phyloP scores from a whole-genome alignment of 2,888 invertebrate genomes.

The Drosophila setosimentum region DNA sequence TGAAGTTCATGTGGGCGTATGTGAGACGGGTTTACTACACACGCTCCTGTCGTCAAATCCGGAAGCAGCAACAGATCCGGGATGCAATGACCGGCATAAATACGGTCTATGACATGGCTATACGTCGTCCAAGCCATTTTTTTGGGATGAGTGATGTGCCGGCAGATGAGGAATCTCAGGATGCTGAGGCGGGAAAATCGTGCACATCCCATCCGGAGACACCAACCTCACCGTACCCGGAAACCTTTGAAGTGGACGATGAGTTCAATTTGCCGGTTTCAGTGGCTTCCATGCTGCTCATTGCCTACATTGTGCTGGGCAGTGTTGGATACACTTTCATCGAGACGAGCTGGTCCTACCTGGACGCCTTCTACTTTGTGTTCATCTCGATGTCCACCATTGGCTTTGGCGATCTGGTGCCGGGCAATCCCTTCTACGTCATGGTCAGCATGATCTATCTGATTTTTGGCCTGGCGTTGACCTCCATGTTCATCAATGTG shows the following conservation, averaged over 20 bases:
- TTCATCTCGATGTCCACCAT: slow-evolving; percentile 99
- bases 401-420: slow-evolving; percentile 97
- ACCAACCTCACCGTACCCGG: slow-evolving; percentile 91
- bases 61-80: slow-evolving; percentile 91
- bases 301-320: slow-evolving; percentile 95
- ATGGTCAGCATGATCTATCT: slow-evolving; percentile 96
- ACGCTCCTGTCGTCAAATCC: slow-evolving; percentile 91
- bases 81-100: slow-evolving; percentile 94
- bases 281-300: slow-evolving; percentile 92
- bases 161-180: slow-evolving; percentile 86
- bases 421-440: slow-evolving; percentile 94
- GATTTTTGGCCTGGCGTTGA: slow-evolving; percentile 96
- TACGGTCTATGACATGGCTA: slow-evolving; percentile 92
- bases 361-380: slow-evolving; percentile 98
- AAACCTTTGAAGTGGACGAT: slow-evolving; percentile 92
- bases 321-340: slow-evolving; percentile 91
- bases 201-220: slow-evolving; percentile 86
- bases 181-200: slow-evolving; percentile 76
- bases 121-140: slow-evolving; percentile 90
- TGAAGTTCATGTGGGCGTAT: slow-evolving; percentile 96
- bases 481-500: slow-evolving; percentile 98
- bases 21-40: slow-evolving; percentile 94
- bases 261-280: slow-evolving; percentile 98
- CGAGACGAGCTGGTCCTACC: slow-evolving; percentile 93
- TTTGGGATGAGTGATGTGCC: slow-evolving; percentile 86